Base-by-base conservation (phyloP, 2,888 invertebrate species). In the Cerceris ruficornis region DNA sequence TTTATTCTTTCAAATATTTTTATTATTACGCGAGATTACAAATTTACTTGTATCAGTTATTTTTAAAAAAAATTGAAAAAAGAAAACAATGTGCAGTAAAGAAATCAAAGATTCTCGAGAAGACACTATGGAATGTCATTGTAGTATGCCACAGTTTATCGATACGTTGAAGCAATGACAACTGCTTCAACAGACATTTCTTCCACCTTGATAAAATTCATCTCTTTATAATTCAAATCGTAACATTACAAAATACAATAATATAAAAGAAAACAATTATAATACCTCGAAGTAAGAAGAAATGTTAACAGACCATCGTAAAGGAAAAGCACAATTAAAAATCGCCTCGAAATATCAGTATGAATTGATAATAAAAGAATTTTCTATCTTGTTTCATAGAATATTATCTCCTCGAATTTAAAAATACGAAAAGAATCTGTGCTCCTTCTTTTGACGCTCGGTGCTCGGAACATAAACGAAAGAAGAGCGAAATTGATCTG, bases 101-200 rank as follows among this genome's bases (percentile, higher is more conserved):
- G 1, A 50, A 13, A 11, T n/a, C n/a, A n/a, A 17, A 17, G 50
- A 52, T 15, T 43, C 54, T n/a, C 15, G 46, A 43, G 8, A n/a
- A 46, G 17, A 39, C 54, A 43, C 13, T 9, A n/a, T 71, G 71
- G 59, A 60, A 66, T 67, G 60, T 46, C 46, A 54, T 60, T 64
- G 43, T 52, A 52, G 42, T 52, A 5, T 46, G 11, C 55, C 9
- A 61, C 14, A 50, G 43, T 39, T 68, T 73, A 73, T 76, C 64
- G 55, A 73, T 68, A 72, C 73, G 46, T 58, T 49, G 65, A 65
- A 65, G 60, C 54, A 59, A 46, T 15, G 60, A n/a, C 55, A 70
- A 43, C 54, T 64, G 65, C 71, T 66, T 60, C 17, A 9, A 42
- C 13, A 54, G 41, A 65, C 70, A 60, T 41, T 75, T 8, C 11